Base-by-base conservation (phyloP, 1,140 invertebrate genomes). In the Cotesia chilonis region DNA sequence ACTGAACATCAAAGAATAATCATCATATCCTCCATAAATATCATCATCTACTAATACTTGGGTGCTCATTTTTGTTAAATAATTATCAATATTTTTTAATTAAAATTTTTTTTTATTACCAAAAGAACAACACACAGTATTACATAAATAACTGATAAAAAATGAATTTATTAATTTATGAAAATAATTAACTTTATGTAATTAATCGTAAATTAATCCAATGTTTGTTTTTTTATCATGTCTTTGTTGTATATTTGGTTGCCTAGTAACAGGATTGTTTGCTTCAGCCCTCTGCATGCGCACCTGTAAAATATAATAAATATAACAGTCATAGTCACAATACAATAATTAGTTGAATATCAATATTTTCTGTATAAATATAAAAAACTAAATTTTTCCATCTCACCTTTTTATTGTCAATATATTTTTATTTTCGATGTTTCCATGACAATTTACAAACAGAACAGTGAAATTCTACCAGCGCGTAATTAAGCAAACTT, bases 1-100 rank as follows among this genome's bases (percentile, higher is more conserved):
- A 76, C 89, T 90, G 36, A 92, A 89, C 17, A 85, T 87, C 7
- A 90, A 88, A 76, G 91, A 88, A 77, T 90, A 91, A 72, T 92
- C 91, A 85, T 92, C 91, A 77, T 91, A 93, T 36, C 91, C 92
- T 47, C 87, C 86, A 82, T 93, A 93, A 61, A 92, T 82, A 80
- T 92, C 91, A 74, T 91, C 90, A 28, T 84, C 77, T 7, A 70
- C 38, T 14, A 57, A 54, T 52, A 59, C 4, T 38, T 74, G 52
- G 14, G 37, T 57, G 5, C 37, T 52, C n/a, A 74, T 74, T 60
- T 72, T 70, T 7, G 57, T 67, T 2, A 17, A 17, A 37, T 64
- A 1, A 69, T 47, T 6, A 41, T 47, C 5, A 47, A 47, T 60
- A 59, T 2, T 17, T 63, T 20, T 38, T 37, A 2, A 67, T 35